A percentile compares a stretch with the other conserved stretches of the same genome.
Evolutionary conservation across 1,140 invertebrate genomes (phyloP).

Genomic region (Nylanderia fulva): DNA sequence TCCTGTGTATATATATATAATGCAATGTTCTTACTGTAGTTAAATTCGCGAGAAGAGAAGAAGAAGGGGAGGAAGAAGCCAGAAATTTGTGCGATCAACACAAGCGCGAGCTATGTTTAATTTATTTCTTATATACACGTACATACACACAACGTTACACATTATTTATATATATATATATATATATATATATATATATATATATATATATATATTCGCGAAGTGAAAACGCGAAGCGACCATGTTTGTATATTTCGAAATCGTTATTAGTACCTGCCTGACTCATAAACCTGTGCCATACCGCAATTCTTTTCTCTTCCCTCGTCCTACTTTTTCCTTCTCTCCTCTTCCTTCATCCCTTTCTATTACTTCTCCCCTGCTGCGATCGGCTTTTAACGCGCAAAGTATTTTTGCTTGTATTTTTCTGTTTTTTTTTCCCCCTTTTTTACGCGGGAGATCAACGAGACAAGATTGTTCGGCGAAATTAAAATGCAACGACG

Average conservation of each 20-base stretch:
- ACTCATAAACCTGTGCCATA: constrained; percentile 70
- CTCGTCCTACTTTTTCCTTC: not conserved
- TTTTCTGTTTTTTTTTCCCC: not conserved
- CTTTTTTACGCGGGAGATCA: too few species aligned
- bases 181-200: constrained; percentile 7
- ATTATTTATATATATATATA: constrained; percentile 4
- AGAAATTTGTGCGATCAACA: constrained; percentile 60
- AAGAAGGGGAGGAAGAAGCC: not conserved
- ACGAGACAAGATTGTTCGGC: not conserved
- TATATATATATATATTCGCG: constrained; percentile 4
- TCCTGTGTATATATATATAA: constrained; percentile 73
- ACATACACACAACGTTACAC: not conserved
- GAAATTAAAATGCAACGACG: not conserved
- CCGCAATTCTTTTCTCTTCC: constrained; percentile 6
- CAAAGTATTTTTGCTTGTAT: constrained; percentile 32
- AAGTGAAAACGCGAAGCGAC: constrained; percentile 31
- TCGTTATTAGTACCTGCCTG: constrained; percentile 67
- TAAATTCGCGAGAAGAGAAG: constrained; percentile 67
- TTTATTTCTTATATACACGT: constrained; percentile 68
- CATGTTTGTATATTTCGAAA: constrained; percentile 57
- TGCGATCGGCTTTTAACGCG: constrained; percentile 17
- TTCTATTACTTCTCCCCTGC: not conserved
- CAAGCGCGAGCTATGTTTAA: constrained; percentile 69
- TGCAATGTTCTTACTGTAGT: constrained; percentile 82
- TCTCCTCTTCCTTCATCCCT: not conserved